A percentile compares a stretch with the other conserved stretches of the same genome.
Evolutionary conservation across 2,888 invertebrate genomes (phyloP).

Genomic region (Eupeodes latifasciatus): DNA sequence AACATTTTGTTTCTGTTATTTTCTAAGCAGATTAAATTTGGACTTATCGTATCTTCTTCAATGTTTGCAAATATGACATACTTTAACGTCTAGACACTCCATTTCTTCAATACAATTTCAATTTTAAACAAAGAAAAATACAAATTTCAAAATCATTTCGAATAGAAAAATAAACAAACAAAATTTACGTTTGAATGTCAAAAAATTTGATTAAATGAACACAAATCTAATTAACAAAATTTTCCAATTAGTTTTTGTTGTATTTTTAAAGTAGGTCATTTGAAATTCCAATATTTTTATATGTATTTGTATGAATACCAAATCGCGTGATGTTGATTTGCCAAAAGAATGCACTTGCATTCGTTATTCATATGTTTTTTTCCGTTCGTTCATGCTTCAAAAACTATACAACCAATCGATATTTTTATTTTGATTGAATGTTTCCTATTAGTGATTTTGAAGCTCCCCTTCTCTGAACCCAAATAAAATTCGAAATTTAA

Average conservation of each 20-base stretch:
- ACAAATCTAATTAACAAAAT: conserved; percentile 17
- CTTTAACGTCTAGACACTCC: background rate
- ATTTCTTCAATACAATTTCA: background rate
- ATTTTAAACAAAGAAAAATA: background rate
- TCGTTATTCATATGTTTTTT: background rate
- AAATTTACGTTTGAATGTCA: background rate
- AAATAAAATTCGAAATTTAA: conserved; percentile 10
- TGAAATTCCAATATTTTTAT: background rate
- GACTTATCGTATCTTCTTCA: background rate
- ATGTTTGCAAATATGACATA: background rate
- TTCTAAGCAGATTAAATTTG: background rate
- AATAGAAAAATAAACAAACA: background rate
- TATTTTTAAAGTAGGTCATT: conserved; percentile 14
- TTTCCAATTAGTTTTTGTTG: conserved; percentile 5
- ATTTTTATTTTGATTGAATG: conserved; percentile 31
- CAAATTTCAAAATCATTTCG: background rate
- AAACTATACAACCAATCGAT: conserved; percentile 1
- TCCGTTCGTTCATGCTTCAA: background rate
- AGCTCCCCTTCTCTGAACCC: background rate
- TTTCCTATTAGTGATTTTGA: conserved; percentile 3
- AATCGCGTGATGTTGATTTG: background rate
- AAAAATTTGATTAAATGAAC: conserved; percentile 10
- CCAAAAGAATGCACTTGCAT: conserved; percentile 14
- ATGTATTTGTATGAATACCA: background rate
- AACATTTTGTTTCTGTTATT: background rate